Evolutionary conservation across 1,140 invertebrate genomes (phyloP), one percentile per base, ranked within the genome.

Genomic region (Orussus abietinus): DNA sequence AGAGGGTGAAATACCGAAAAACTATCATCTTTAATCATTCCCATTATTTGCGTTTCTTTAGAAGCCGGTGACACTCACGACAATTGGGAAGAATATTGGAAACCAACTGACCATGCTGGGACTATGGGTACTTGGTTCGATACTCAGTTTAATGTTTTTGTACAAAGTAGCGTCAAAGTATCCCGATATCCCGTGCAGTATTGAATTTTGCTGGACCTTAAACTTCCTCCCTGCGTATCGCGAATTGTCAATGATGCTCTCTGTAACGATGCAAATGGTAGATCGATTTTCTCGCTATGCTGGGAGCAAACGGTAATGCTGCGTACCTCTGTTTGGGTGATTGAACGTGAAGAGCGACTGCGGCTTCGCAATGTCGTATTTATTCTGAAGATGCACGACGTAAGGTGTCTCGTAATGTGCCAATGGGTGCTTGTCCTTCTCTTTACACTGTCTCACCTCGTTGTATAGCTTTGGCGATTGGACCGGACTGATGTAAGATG

Each of bases 81-180:
- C 79, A 12, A 96, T 80, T 17, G 95, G 93, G 64, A 97, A 96
- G 49, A 88, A 90, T 37, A 96, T 90, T 9, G 95, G 93, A 65
- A 98, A 98, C 96, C 96, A 98, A 50, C 91, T 93, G 53, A 95
- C 90, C 90, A 98, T 93, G 58, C 88, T 88, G 3, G 78, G 76
- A 21, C 92, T 92, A 63, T 95, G 87, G 4, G 87, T 92, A 11
- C 79, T 72, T 3, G 95, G 95, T 50, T 88, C 79, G 60, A 95
- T 98, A 63, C 93, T 96, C 6, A 98, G 74, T 22, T 72, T 83
- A 28, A 96, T 79, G 62, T 92, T 80, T 53, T 85, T 86, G 69
- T 88, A 96, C 10, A 99, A 75, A 34, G 82, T 67, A 30, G 88
- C 83, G 55, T 96, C 88, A 75, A 99, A 99, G 65, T 95, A 99